A percentile compares a stretch with the other conserved stretches of the same genome.
Conservation (phyloP, 2,888 invertebrate species). For the Leptinotarsa tumamoca region DNA sequence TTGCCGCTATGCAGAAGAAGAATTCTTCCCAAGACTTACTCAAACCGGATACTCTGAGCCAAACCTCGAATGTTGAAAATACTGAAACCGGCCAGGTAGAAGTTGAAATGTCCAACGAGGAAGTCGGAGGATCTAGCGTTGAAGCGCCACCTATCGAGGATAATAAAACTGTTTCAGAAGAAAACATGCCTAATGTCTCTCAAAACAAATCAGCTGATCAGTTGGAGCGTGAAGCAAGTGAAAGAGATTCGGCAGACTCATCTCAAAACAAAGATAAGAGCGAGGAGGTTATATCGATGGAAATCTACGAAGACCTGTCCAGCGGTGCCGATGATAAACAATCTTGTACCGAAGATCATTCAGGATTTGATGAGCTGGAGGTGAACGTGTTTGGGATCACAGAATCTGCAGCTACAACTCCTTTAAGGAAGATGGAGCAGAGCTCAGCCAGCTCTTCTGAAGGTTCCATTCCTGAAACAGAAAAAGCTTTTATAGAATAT, state of each 20-base stretch:
- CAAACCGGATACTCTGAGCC: neutral
- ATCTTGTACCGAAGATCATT: constrained; percentile 27
- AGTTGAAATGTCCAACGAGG: too few relatives aligned
- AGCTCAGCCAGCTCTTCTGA: neutral
- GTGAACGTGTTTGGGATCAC: constrained; percentile 35
- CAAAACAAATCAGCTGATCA: too few relatives aligned
- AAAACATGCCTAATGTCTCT: too few relatives aligned
- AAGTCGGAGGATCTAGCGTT: too few relatives aligned
- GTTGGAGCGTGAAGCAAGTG: neutral
- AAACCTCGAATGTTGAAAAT: neutral
- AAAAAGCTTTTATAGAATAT: constrained; percentile 34
- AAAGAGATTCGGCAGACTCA: constrained; percentile 14
- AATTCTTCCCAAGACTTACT: neutral
- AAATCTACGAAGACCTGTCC: constrained; percentile 50
- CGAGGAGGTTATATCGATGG: constrained; percentile 24
- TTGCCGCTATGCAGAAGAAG: neutral
- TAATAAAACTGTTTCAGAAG: too few relatives aligned
- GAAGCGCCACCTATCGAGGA: too few relatives aligned
- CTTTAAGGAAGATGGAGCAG: neutral
- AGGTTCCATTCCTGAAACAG: constrained; percentile 26
- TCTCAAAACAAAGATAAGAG: constrained; percentile 11
- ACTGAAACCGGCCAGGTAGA: too few relatives aligned
- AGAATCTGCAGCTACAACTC: constrained; percentile 9
- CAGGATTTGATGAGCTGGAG: constrained; percentile 34
- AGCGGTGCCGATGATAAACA: constrained; percentile 46